These are phyloP conservation scores for Apis dorsata DNA, from an alignment of 1,140 invertebrate species.

Conservation along the genomic window DNA sequence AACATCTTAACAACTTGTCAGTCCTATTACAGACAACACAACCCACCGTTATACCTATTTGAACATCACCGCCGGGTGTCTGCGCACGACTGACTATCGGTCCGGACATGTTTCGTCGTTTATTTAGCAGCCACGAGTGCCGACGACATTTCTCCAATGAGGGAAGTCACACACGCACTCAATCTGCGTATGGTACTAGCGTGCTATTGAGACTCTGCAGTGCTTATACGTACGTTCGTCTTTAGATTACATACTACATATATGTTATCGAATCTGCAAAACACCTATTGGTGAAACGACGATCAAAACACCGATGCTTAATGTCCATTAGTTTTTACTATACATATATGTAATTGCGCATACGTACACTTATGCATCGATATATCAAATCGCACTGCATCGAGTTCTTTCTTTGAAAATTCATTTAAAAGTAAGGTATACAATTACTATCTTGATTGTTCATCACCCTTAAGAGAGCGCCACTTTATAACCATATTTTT, in stretches of 20 bases:
- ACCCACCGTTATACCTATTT: conserved; percentile 18
- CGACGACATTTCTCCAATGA: conserved; percentile 65
- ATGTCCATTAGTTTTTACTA: not conserved
- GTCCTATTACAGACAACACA: conserved; percentile 86
- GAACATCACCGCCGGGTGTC: conserved; percentile 54
- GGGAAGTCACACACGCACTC: conserved; percentile 65
- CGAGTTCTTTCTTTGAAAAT: conserved; percentile 22
- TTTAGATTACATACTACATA: conserved; percentile 32
- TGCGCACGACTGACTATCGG: conserved; percentile 66
- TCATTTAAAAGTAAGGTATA: conserved; percentile 21
- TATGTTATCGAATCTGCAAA: conserved; percentile 30
- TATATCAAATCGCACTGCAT: not conserved
- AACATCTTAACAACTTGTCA: conserved; percentile 86
- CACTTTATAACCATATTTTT: conserved; percentile 23
- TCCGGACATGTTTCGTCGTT: conserved; percentile 65
- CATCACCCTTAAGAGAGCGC: conserved; percentile 7
- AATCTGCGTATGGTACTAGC: conserved; percentile 33
- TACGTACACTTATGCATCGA: not conserved
- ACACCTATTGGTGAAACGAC: conserved; percentile 24
- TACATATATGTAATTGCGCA: not conserved
- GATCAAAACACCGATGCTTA: conserved; percentile 26
- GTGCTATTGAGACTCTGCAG: conserved; percentile 32
- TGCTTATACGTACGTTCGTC: conserved; percentile 32
- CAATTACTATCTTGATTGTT: not conserved
- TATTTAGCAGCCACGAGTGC: conserved; percentile 52